Base-by-base conservation (phyloP, 1,140 invertebrate genomes). In the Scylla paramamosain region DNA sequence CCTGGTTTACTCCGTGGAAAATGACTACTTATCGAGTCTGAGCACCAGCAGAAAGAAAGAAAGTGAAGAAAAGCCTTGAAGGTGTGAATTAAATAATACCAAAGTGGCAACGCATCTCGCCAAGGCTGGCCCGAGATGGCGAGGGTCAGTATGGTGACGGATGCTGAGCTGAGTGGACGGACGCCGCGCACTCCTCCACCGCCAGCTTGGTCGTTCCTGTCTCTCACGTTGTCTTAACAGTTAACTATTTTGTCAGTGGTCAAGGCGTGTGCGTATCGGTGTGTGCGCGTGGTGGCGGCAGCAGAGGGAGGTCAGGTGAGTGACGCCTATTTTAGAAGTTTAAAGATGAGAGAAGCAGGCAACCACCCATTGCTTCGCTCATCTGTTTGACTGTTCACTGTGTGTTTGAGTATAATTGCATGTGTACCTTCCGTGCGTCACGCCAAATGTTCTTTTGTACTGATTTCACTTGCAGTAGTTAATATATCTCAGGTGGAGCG, bases 291-390 rank as follows among this genome's bases (percentile, higher is more conserved):
- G 67, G n/a, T 77, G 20, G n/a, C 67, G 67, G 67, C 67, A n/a
- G 67, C 67, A 77, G 67, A 77, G 6, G 67, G 25, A 77, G 25
- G 67, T 77, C 6, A 77, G 67, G 67, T 77, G 67, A 77, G 67
- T 77, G 67, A 20, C n/a, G 25, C 12, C 20, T n/a, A 77, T 77
- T 77, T 77, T 77, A 25, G n/a, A 77, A 77, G 67, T 77, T 77
- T 77, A 77, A 77, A 77, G 67, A 77, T 77, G 67, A 77, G 67
- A 77, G 67, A 77, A 77, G 67, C 67, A 77, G 67, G n/a, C 67
- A 25, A 25, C 67, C 67, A 12, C 67, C 67, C 67, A 7, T n/a
- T n/a, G 20, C 67, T 7, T 25, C 67, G 67, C 67, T n/a, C n/a
- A 25, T n/a, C 20, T n/a, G 20, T 2, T 12, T 12, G 20, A n/a